A percentile compares a stretch with the other conserved stretches of the same genome.
Conservation (phyloP, 2,113 vertebrate species). For the Oxygymnocypris stewartii region DNA sequence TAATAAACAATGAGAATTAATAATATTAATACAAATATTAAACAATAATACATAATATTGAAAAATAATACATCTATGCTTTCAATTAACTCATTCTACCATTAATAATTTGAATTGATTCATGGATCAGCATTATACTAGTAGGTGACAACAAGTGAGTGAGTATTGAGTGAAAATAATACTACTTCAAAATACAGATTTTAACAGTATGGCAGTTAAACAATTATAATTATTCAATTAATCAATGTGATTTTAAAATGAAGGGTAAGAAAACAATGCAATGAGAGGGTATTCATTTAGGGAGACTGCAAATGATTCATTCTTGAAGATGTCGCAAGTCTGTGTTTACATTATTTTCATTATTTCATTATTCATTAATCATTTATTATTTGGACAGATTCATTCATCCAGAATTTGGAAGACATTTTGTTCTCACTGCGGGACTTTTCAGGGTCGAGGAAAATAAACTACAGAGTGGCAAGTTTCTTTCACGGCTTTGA, state of each 20-base stretch:
- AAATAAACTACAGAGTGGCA: neutral
- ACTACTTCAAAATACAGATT: neutral
- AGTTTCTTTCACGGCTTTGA: conserved; percentile 1
- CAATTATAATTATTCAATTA: neutral
- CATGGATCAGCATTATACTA: neutral
- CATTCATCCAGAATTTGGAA: neutral
- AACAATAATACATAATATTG: too few relatives aligned
- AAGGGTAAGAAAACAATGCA: neutral
- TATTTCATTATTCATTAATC: too few relatives aligned
- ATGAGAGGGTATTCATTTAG: neutral
- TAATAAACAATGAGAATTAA: too few relatives aligned
- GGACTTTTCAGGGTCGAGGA: neutral
- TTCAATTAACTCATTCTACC: neutral
- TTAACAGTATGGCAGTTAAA: neutral
- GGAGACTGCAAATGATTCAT: neutral
- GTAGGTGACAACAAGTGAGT: neutral
- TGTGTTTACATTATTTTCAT: neutral
- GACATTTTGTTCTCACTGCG: neutral
- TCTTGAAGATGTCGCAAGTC: neutral
- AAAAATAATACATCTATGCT: neutral
- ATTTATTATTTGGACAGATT: neutral
- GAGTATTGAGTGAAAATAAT: too few relatives aligned
- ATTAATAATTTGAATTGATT: neutral
- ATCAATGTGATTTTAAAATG: neutral
- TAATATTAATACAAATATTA: too few relatives aligned